Percentiles rank a stretch among this genome's conserved stretches.
Evolutionary conservation across 1,140 invertebrate genomes (phyloP).

Genomic region (Nasonia longicornis): DNA sequence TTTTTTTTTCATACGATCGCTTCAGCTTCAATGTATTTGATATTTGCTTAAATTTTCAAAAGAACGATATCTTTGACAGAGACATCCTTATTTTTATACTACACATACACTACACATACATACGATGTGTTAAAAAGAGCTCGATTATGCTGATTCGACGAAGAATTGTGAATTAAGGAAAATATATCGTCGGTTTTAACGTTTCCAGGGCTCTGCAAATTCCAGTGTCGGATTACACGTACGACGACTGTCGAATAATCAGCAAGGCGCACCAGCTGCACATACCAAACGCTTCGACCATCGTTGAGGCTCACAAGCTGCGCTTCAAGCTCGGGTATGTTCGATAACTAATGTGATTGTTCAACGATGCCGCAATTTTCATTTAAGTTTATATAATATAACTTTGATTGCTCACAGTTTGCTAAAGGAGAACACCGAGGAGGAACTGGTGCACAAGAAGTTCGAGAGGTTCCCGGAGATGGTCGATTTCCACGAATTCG

Average conservation of each 20-base stretch:
- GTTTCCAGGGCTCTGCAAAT: constrained; percentile 81
- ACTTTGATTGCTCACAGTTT: constrained; percentile 58
- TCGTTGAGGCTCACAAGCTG: constrained; percentile 84
- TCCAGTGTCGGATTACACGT: constrained; percentile 91
- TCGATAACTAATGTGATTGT: neutral
- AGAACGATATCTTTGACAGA: no score
- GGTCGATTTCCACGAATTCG: constrained; percentile 74
- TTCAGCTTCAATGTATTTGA: no score
- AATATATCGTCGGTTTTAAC: constrained; percentile 13
- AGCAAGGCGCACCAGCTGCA: constrained; percentile 84
- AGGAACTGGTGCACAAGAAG: constrained; percentile 66
- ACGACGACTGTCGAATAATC: constrained; percentile 91
- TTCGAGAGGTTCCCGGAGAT: constrained; percentile 65
- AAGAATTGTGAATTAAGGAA: neutral
- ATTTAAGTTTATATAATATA: no score
- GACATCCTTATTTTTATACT: neutral
- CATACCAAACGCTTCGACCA: constrained; percentile 78
- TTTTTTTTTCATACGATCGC: neutral
- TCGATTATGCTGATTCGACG: constrained; percentile 19
- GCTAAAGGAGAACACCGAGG: constrained; percentile 64
- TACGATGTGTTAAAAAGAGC: neutral
- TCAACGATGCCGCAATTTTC: no score
- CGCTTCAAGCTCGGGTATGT: constrained; percentile 77
- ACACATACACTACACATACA: neutral
- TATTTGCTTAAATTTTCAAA: no score